Base-by-base conservation (phyloP, 2,888 invertebrate species). In the Sinodicranocentrus sp. region DNA sequence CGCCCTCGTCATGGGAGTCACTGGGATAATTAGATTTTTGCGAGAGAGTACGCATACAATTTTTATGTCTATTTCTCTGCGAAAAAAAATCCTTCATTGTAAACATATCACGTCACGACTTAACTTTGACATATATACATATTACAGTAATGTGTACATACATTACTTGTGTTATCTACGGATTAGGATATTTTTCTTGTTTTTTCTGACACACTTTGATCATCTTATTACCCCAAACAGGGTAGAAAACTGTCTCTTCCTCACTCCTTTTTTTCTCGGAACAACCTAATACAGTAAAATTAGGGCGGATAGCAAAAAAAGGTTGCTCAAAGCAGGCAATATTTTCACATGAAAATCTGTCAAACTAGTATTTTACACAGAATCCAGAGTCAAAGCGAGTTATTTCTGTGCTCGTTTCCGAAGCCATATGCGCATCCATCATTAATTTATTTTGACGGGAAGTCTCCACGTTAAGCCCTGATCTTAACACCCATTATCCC, bases 1-100 rank as follows among this genome's bases (percentile, higher is more conserved):
- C 86, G 82, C 86, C 86, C 86, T 82, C 83, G 83, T 86, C 86
- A 86, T 73, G 84, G 84, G 84, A 86, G 75, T 78, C 79, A 28
- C 71, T 43, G 61, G 76, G 82, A 84, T 86, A 86, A 86, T 86
- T 86, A 86, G 86, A 86, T 84, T 85, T 86, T 67, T 67, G 84
- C 82, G 68, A 85, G 85, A 80, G 72, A 57, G 67, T 65, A 65
- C 15, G 13, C 39, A 48, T 48, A n/a, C n/a, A n/a, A n/a, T n/a
- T n/a, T n/a, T n/a, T n/a, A n/a, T n/a, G n/a, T n/a, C n/a, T n/a
- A n/a, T n/a, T n/a, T n/a, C 33, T 33, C 33, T 10, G 10, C 33
- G 33, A 3, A 33, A 33, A 33, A 33, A 33, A 6, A 10, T 33
- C 33, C 33, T 33, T 3, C 5, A 33, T 33, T 33, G 33, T n/a